These are phyloP conservation scores for Thripadectes ignobilis DNA, from an alignment of 2,797 vertebrate species.

Conservation along the genomic window DNA sequence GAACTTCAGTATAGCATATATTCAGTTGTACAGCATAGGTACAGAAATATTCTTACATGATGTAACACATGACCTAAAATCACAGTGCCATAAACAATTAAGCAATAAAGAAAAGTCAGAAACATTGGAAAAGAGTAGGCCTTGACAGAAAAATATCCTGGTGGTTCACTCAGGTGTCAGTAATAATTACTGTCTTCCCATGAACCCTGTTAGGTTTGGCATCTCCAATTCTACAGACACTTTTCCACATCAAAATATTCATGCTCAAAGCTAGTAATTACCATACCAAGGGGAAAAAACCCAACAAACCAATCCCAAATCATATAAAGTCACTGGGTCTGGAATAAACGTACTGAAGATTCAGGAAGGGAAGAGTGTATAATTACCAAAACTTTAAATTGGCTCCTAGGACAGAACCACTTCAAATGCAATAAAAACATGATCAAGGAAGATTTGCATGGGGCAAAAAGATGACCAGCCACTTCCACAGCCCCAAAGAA, in stretches of 20 bases:
- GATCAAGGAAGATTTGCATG: neutral
- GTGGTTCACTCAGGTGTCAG: neutral
- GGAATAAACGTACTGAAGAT: neutral
- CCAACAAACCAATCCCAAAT: neutral
- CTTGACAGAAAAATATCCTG: neutral
- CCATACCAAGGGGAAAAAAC: accelerated
- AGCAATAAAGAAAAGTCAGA: neutral
- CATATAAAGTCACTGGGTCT: neutral
- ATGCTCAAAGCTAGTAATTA: neutral
- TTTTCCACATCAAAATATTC: neutral
- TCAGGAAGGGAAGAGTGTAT: neutral
- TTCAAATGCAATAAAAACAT: neutral
- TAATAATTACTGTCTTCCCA: neutral
- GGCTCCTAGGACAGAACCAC: neutral
- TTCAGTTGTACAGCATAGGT: neutral
- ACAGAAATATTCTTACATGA: neutral
- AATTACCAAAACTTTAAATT: neutral
- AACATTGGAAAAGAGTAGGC: neutral
- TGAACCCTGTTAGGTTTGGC: neutral
- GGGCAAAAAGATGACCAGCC: neutral
- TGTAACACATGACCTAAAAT: neutral
- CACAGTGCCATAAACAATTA: neutral
- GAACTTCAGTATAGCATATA: neutral
- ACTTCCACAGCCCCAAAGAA: neutral
- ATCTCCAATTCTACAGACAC: neutral